Conservation (phyloP, 2,113 vertebrate genomes). For the Pungitius pungitius region DNA sequence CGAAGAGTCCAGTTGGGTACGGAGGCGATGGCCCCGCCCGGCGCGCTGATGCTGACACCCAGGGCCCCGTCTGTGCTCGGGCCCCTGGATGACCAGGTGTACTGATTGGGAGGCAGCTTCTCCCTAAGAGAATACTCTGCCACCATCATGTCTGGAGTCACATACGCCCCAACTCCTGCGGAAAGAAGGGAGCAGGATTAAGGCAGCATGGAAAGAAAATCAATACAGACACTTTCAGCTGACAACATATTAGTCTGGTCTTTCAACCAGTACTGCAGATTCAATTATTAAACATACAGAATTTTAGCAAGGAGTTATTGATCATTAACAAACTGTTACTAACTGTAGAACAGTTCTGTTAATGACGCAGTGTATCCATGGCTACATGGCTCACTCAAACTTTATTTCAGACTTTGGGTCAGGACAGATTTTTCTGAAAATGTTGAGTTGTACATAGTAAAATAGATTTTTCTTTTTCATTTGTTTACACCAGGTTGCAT, state of each 20-base stretch:
- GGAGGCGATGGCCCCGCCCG: slow-evolving; percentile 96
- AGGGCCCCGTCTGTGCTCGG: slow-evolving; percentile 95
- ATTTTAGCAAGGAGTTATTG: background rate
- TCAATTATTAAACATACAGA: background rate
- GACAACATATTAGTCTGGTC: background rate
- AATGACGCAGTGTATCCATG: background rate
- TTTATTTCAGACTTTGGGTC: no score
- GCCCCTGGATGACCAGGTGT: slow-evolving; percentile 97
- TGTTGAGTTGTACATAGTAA: no score
- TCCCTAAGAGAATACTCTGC: slow-evolving; percentile 97
- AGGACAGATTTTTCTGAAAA: background rate
- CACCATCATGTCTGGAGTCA: slow-evolving; percentile 99
- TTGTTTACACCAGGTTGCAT: background rate
- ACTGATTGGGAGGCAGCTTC: slow-evolving; percentile 97
- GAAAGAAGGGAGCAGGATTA: background rate
- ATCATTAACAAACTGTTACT: background rate
- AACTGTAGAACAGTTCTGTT: background rate
- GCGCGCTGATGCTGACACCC: slow-evolving; percentile 96
- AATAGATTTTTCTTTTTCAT: background rate
- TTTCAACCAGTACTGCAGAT: background rate
- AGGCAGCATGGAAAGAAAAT: background rate
- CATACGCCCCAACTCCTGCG: slow-evolving; percentile 95
- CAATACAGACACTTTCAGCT: background rate
- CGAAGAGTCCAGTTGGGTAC: slow-evolving; percentile 98
- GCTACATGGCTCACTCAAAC: no score